Conservation (phyloP, 2,888 invertebrate genomes). For the Fissipunctia ypsillon region DNA sequence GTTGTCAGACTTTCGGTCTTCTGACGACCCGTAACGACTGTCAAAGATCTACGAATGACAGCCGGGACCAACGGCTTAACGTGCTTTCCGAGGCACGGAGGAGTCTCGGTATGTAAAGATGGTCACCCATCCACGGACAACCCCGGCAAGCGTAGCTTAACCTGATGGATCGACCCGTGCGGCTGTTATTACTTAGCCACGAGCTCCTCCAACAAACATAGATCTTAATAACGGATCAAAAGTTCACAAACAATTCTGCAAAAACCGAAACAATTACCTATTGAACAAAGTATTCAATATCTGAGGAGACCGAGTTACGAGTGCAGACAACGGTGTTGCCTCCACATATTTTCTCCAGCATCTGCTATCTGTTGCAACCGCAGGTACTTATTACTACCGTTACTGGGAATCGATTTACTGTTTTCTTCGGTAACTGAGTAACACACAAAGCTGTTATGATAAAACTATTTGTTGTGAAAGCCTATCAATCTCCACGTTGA, state of each 20-base stretch:
- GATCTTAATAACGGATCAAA: slow-evolving; percentile 35
- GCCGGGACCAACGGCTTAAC: too few relatives aligned
- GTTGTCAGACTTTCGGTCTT: too few relatives aligned
- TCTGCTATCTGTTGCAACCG: slow-evolving; percentile 49
- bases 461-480: slow-evolving; percentile 5
- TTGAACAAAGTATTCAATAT: slow-evolving; percentile 53
- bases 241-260: slow-evolving; percentile 48
- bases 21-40: too few relatives aligned
- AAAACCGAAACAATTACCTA: slow-evolving; percentile 48
- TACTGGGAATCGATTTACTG: slow-evolving; percentile 42
- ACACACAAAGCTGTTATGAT: slow-evolving; percentile 20
- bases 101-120: too few relatives aligned
- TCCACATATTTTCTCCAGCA: slow-evolving; percentile 43
- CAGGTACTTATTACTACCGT: slow-evolving; percentile 43
- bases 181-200: too few relatives aligned
- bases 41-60: too few relatives aligned
- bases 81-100: too few relatives aligned
- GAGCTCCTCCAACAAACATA: too few relatives aligned
- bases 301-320: slow-evolving; percentile 30
- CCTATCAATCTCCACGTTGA: background rate
- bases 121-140: too few relatives aligned
- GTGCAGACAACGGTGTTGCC: slow-evolving; percentile 4
- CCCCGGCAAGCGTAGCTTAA: too few relatives aligned
- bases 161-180: too few relatives aligned
- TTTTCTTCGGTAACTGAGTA: slow-evolving; percentile 24